Evolutionary conservation across 2,888 invertebrate species (phyloP).

Genomic region (Cosmorhoe ocellata): DNA sequence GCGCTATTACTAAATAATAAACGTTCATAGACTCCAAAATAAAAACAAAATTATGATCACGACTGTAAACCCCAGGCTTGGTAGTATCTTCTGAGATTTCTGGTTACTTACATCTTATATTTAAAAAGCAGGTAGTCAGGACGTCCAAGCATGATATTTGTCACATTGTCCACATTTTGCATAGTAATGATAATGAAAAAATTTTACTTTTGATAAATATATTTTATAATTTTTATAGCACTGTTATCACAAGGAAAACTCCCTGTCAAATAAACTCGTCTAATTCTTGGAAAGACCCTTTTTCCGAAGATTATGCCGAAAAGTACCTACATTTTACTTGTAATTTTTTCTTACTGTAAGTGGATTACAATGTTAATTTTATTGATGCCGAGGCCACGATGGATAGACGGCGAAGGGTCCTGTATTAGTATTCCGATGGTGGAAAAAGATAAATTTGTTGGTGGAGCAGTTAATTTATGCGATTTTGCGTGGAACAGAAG

Average conservation of each 20-base stretch:
- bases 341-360: constrained; percentile 72
- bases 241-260: neutral
- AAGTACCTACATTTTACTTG: constrained; percentile 54
- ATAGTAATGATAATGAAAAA: too few relatives aligned
- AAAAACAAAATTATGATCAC: too few relatives aligned
- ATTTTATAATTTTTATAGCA: too few relatives aligned
- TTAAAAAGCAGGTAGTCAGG: too few relatives aligned
- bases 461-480: constrained; percentile 76
- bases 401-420: constrained; percentile 56
- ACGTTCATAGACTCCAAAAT: too few relatives aligned
- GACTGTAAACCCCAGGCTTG: too few relatives aligned
- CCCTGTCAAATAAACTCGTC: constrained; percentile 8
- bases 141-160: too few relatives aligned
- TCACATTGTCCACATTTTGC: too few relatives aligned
- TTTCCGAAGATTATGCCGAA: constrained; percentile 41
- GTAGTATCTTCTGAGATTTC: too few relatives aligned
- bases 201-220: too few relatives aligned
- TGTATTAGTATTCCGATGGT: constrained; percentile 79
- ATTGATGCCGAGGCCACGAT: constrained; percentile 72
- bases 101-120: too few relatives aligned
- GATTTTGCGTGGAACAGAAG: constrained; percentile 56
- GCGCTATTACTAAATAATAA: too few relatives aligned
- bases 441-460: constrained; percentile 78
- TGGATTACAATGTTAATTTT: constrained; percentile 82
- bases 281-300: constrained; percentile 29